These are phyloP conservation scores for Hypercompe scribonia DNA, from an alignment of 2,888 invertebrate species.

Conservation along the genomic window DNA sequence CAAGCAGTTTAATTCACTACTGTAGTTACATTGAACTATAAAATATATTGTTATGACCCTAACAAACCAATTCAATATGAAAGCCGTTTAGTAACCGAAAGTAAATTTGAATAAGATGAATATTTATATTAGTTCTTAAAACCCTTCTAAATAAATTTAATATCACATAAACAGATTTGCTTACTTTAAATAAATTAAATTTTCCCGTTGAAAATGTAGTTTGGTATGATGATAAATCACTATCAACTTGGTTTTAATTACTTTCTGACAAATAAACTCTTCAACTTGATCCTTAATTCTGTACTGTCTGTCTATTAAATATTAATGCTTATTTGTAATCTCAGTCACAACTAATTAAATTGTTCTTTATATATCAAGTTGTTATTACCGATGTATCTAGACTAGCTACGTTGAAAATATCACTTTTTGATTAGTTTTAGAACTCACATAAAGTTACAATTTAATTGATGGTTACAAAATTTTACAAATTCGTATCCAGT, in stretches of 20 bases:
- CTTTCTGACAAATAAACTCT: constrained; percentile 20
- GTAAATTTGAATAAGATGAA: background rate
- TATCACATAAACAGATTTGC: background rate
- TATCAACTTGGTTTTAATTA: constrained; percentile 27
- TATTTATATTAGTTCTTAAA: background rate
- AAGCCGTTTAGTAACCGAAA: background rate
- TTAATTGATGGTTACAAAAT: no score
- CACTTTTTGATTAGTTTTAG: background rate
- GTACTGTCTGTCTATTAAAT: background rate
- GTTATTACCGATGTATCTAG: background rate
- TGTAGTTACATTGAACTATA: no score
- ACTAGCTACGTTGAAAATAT: background rate
- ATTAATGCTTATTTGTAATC: background rate
- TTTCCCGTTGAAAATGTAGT: constrained; percentile 14
- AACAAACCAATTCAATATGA: background rate
- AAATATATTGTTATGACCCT: no score
- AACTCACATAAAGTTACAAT: background rate
- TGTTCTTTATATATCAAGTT: background rate
- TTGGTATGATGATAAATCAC: constrained; percentile 23
- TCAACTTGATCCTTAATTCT: constrained; percentile 13
- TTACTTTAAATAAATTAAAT: constrained; percentile 3
- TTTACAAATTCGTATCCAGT: no score
- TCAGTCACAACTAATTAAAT: background rate
- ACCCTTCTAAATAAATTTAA: background rate
- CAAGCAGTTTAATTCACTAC: background rate